phyloP scores from a whole-genome alignment of 2,797 vertebrate genomes.

The Myioborus melanocephalus region DNA sequence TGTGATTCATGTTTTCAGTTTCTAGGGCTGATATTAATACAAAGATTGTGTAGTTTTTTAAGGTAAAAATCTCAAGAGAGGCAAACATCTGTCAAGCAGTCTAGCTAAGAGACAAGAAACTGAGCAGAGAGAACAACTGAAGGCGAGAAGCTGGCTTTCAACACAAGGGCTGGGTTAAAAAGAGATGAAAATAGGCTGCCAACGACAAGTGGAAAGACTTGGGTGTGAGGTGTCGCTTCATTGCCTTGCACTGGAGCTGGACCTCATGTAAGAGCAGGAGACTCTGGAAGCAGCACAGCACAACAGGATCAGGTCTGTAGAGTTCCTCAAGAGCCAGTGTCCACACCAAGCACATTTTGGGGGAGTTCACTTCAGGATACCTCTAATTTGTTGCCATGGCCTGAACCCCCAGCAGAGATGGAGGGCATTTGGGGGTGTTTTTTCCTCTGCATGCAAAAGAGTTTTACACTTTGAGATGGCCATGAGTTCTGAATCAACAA shows the following conservation, averaged over 20 bases:
- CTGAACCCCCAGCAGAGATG: not conserved
- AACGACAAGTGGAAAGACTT: not conserved
- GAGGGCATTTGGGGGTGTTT: not conserved
- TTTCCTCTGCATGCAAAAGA: not conserved
- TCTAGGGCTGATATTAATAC: not conserved
- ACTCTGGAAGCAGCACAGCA: not conserved
- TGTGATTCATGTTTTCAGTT: not conserved
- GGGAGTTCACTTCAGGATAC: not conserved
- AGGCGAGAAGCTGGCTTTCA: not conserved
- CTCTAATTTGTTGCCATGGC: not conserved
- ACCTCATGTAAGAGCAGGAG: rapidly evolving
- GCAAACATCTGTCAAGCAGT: not conserved
- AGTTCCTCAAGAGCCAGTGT: not conserved
- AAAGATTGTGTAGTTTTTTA: not conserved
- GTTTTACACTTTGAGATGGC: not conserved
- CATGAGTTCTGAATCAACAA: not conserved
- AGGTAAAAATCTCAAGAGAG: not conserved
- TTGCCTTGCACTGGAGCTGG: not conserved
- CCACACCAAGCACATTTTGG: not conserved
- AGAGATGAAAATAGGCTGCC: not conserved
- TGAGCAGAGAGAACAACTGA: not conserved
- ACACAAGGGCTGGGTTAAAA: not conserved
- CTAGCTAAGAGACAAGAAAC: rapidly evolving
- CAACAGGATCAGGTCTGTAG: not conserved
- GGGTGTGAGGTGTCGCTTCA: not conserved